These are phyloP conservation scores for Drosophila pachea DNA, from an alignment of 1,140 invertebrate genomes.

Conservation along the genomic window DNA sequence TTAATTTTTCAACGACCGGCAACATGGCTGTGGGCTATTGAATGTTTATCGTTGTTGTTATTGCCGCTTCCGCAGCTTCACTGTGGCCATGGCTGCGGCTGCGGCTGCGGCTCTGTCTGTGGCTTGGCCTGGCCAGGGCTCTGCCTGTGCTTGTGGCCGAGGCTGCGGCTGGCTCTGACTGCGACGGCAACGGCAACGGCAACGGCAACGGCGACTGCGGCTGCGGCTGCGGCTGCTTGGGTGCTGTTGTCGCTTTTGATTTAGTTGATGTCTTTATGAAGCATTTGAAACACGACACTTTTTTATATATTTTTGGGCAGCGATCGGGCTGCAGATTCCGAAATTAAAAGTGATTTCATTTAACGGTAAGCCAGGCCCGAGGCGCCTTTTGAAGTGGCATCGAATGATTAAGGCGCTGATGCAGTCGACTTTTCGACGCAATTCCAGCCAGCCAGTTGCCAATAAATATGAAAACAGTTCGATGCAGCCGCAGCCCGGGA, in stretches of 20 bases:
- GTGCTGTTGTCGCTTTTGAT: conserved; percentile 74
- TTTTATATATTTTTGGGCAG: conserved; percentile 16
- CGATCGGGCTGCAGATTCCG: conserved; percentile 31
- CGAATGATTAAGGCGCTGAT: conserved; percentile 25
- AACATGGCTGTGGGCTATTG: conserved; percentile 42
- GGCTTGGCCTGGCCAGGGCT: conserved; percentile 4
- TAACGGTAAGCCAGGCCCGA: conserved; percentile 65
- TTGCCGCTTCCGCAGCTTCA: conserved; percentile 5
- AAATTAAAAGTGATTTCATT: conserved; percentile 77
- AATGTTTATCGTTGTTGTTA: conserved; percentile 27
- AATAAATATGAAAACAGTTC: not conserved
- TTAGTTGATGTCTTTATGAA: conserved; percentile 78
- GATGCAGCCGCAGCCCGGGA: not conserved
- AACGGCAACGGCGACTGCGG: not conserved
- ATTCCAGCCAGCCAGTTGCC: conserved; percentile 12
- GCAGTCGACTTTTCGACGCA: conserved; percentile 15
- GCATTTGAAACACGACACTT: conserved; percentile 77
- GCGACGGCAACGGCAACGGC: not conserved
- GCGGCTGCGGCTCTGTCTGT: conserved; percentile 9
- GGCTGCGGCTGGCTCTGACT: conserved; percentile 1
- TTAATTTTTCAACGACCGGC: conserved; percentile 71
- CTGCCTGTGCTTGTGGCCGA: conserved; percentile 21
- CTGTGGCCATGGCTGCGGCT: conserved; percentile 18
- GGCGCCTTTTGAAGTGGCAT: conserved; percentile 69
- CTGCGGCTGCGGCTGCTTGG: conserved; percentile 41